Evolutionary conservation across 1,140 invertebrate species (phyloP).

Genomic region (Bombus balteatus): DNA sequence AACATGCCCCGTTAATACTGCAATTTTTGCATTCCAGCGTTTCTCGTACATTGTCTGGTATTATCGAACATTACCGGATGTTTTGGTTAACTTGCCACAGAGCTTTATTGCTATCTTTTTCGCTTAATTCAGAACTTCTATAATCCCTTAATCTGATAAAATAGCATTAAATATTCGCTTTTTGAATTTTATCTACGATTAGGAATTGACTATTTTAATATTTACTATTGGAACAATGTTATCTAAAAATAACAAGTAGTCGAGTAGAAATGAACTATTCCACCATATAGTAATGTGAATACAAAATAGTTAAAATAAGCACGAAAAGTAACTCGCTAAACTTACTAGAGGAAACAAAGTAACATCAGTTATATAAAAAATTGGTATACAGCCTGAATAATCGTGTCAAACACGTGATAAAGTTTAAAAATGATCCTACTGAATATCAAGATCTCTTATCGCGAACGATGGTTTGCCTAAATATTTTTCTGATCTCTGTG

Average conservation of each 20-base stretch:
- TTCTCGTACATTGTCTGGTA: not conserved
- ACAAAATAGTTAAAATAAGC: too few relatives aligned
- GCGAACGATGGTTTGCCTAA: too few relatives aligned
- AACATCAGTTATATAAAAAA: too few relatives aligned
- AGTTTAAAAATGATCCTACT: too few relatives aligned
- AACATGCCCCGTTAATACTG: not conserved
- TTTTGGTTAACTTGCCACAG: not conserved
- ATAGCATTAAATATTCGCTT: not conserved
- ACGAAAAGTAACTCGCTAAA: too few relatives aligned
- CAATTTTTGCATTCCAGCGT: not conserved
- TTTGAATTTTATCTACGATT: not conserved
- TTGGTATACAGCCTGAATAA: too few relatives aligned
- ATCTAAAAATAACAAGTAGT: not conserved
- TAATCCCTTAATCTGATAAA: not conserved
- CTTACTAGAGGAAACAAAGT: too few relatives aligned
- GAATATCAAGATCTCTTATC: too few relatives aligned
- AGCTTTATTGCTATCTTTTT: not conserved
- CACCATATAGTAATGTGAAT: too few relatives aligned
- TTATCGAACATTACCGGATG: not conserved
- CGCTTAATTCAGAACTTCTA: not conserved
- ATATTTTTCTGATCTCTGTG: too few relatives aligned
- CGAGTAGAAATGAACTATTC: too few relatives aligned
- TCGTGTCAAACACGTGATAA: too few relatives aligned
- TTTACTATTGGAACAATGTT: not conserved
- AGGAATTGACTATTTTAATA: not conserved